These are phyloP conservation scores for Cygnus olor DNA, from an alignment of 2,797 vertebrate genomes.

Conservation along the genomic window DNA sequence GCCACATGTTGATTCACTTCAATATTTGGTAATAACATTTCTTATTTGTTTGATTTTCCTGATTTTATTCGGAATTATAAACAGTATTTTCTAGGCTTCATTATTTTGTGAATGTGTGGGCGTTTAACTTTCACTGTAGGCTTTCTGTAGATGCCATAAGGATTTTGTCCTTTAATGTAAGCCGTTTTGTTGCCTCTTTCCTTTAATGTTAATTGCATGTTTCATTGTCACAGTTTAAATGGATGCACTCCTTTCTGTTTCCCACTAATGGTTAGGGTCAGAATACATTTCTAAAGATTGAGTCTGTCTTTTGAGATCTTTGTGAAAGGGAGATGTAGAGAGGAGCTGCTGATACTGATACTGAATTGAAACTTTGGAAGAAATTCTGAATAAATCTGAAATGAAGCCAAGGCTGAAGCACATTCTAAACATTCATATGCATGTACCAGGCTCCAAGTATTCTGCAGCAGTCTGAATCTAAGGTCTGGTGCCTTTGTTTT, in stretches of 20 bases:
- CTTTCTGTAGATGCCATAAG: conserved; percentile 22
- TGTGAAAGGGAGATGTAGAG: conserved; percentile 52
- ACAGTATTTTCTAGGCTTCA: conserved; percentile 35
- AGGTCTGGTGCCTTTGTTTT: conserved; percentile 40
- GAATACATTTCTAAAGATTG: conserved; percentile 46
- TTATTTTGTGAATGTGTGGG: conserved; percentile 16
- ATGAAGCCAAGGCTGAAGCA: conserved; percentile 41
- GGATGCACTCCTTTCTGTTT: conserved; percentile 45
- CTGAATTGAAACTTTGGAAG: conserved; percentile 42
- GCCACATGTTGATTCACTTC: conserved; percentile 13
- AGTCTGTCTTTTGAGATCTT: conserved; percentile 46
- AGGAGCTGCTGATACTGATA: conserved; percentile 11
- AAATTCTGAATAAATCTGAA: conserved; percentile 59
- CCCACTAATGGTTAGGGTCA: conserved; percentile 19
- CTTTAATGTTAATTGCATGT: conserved; percentile 68
- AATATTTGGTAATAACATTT: neutral
- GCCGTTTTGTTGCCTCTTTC: conserved; percentile 21
- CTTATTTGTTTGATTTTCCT: neutral
- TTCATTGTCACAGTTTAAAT: conserved; percentile 70
- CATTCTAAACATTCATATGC: conserved; percentile 57
- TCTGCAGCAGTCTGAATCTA: neutral
- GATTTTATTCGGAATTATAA: conserved; percentile 23
- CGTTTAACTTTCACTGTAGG: conserved; percentile 39
- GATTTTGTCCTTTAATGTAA: conserved; percentile 57
- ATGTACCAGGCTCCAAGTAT: neutral